Evolutionary conservation across 2,888 invertebrate species (phyloP), one percentile per base, ranked within the genome.

Genomic region (Creontiades dilutus): DNA sequence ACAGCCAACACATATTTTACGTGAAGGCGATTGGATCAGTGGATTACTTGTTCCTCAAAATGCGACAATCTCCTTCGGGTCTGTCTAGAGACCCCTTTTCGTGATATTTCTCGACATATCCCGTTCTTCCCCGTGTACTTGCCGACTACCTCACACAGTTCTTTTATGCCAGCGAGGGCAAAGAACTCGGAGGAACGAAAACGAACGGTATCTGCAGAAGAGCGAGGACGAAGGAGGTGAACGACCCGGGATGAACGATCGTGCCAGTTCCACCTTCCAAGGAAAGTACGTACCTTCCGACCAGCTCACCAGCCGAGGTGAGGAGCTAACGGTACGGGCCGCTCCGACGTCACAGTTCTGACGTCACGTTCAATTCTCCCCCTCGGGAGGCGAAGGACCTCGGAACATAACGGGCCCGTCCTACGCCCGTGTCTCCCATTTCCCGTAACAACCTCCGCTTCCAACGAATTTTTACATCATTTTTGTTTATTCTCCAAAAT

Each of bases 161-260:
- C 37, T 37, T 37, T 37, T 37, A 7, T 37, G 7, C 3, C 37
- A 37, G 37, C 7, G 68, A 23, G 68, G 23, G 68, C 68, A 68
- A 68, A 68, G 68, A 68, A 68, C 68, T 68, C 68, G 7, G 23
- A 68, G 68, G 23, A 68, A 68, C 68, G 68, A 87, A 47, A 61
- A 46, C n/a, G 68, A 55, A 48, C 27, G 75, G 28, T 57, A 87
- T 46, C 82, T 27, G 14, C 52, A 82, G 52, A 37, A 37, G 12
- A 19, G 19, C 48, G n/a, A 14, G 12, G 48, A 48, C 48, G n/a
- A 14, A 14, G 47, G 28, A 76, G 89, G 84, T 89, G 61, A 86
- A 90, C 90, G 90, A 90, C 85, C 90, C 47, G 52, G 84, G 90
- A 90, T 90, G 90, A 90, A 90, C 90, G 90, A 90, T 86, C 90